Conservation (phyloP, 2,113 vertebrate genomes). For the Hippopotamus amphibius region DNA sequence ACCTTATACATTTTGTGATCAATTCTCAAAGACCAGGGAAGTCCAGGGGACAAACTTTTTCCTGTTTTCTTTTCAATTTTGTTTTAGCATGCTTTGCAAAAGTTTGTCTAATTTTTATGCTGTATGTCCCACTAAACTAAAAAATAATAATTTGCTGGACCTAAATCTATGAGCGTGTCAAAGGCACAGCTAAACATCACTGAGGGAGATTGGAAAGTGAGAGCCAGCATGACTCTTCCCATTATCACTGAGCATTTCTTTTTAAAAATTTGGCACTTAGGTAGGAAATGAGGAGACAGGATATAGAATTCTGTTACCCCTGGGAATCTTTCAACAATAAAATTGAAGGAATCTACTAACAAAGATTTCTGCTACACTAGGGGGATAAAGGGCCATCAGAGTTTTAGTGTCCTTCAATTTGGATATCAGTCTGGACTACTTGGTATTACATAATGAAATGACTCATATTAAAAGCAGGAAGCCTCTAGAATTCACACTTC, state of each 20-base stretch:
- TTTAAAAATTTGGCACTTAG: constrained; percentile 10
- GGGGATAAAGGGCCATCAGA: not conserved
- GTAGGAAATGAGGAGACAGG: not conserved
- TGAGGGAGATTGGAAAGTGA: not conserved
- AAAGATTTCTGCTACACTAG: not conserved
- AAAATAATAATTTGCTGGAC: constrained; percentile 6
- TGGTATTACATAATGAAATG: not conserved
- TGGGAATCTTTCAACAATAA: constrained; percentile 49
- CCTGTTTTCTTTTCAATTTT: not conserved
- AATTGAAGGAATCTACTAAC: constrained; percentile 18
- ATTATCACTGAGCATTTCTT: not conserved
- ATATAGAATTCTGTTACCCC: constrained; percentile 54
- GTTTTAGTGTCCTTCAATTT: not conserved
- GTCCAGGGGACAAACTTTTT: not conserved
- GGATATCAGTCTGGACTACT: not conserved
- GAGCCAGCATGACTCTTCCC: not conserved
- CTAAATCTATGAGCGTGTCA: constrained; percentile 1
- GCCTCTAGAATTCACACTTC: not conserved
- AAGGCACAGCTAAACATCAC: constrained; percentile 33
- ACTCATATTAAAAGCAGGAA: not conserved
- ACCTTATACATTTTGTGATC: not conserved
- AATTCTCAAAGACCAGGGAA: not conserved
- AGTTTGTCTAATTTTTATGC: not conserved
- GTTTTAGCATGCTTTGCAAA: constrained; percentile 13
- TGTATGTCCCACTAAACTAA: not conserved